These are phyloP conservation scores for Budorcas taxicolor DNA, from an alignment of 2,113 vertebrate genomes.

Conservation along the genomic window DNA sequence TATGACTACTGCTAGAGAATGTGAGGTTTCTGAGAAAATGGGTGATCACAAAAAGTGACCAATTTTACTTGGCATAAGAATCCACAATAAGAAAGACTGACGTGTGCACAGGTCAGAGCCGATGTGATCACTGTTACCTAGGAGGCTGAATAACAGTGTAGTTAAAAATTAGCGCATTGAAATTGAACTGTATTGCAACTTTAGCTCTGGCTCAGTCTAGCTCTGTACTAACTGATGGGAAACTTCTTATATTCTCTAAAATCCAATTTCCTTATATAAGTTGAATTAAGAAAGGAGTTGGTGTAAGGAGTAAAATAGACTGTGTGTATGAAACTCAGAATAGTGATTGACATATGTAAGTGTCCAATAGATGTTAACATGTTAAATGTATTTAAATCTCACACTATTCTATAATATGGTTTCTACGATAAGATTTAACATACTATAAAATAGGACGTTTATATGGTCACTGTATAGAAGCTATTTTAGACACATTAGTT, in stretches of 20 bases:
- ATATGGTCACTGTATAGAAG: background rate
- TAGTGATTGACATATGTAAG: background rate
- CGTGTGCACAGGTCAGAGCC: background rate
- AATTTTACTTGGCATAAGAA: background rate
- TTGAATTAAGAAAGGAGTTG: background rate
- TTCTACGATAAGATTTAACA: background rate
- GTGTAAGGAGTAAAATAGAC: background rate
- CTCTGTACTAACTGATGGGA: background rate
- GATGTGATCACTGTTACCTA: background rate
- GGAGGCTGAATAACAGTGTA: background rate
- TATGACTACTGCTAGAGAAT: background rate
- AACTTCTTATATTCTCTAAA: background rate
- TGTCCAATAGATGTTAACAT: background rate
- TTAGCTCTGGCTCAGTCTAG: background rate
- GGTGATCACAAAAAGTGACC: background rate
- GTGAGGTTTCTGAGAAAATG: background rate
- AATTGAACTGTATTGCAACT: background rate
- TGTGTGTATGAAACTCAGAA: background rate
- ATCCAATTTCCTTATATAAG: background rate
- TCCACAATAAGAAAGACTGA: background rate
- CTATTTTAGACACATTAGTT: background rate
- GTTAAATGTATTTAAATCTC: background rate
- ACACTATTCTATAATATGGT: background rate
- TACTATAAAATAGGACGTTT: background rate
- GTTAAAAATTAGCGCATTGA: background rate